Base-by-base conservation (phyloP, 2,888 invertebrate genomes). In the Limnephilus lunatus region DNA sequence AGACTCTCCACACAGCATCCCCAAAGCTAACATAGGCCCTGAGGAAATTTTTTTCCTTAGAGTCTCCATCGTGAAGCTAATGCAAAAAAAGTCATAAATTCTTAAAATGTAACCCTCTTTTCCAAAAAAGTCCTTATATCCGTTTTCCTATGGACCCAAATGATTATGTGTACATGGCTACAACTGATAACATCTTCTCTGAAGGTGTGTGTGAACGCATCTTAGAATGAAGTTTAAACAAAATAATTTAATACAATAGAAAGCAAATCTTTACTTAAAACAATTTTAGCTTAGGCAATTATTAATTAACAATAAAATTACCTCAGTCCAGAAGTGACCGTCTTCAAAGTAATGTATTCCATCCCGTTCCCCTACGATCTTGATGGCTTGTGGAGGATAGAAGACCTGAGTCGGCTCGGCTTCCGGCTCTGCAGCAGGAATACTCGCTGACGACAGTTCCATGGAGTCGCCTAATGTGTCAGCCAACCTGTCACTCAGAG, bases 291-390 rank as follows among this genome's bases (percentile, higher is more conserved):
- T 9, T 68, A 68, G 7, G 68, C 25, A 68, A 25, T 25, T 68
- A 68, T 68, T 25, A 15, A 19, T 19, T 19, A 68, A 68, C 9
- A 68, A 25, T n/a, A n/a, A n/a, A 68, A n/a, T 81, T 92, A 96
- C 98, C 97, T 99, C 98, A 95, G 98, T 98, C 97, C 98, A 99
- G 95, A 98, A 99, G 95, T 99, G 98, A 91, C 99, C 99, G 95
- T 99, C 99, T 95, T 98, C 98, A 94, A 98, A 98, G 95, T 98
- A 98, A 95, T 98, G 98, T 90, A 98, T 98, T 68, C 98, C 98
- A 94, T 98, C 98, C 95, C 98, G 98, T 93, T 98, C 96, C 86
- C 97, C 97, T 87, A 98, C 97, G 94, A 98, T 97, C 94, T 97
- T 96, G 93, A 97, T 96, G 53, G 97, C 96, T 85, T 96, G 96